A percentile compares a stretch with the other conserved stretches of the same genome.
These are phyloP conservation scores for Tyrophagus putrescentiae DNA, from an alignment of 1,140 invertebrate genomes.

Conservation along the genomic window DNA sequence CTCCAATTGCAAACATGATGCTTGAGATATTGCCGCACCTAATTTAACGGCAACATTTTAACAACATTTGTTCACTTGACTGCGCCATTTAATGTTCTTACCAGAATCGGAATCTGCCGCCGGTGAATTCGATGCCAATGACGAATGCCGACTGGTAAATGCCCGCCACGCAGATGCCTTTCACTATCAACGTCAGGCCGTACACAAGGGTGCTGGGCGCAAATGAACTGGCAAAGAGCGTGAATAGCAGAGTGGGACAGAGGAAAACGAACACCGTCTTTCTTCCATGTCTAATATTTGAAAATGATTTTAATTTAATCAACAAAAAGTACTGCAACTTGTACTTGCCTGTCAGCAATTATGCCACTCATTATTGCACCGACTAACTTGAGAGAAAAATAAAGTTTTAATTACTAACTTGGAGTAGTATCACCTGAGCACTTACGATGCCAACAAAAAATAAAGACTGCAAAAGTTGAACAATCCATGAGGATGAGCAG, in stretches of 20 bases:
- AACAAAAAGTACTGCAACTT: slow-evolving; percentile 18
- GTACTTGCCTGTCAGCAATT: slow-evolving; percentile 31
- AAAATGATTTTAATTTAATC: background rate
- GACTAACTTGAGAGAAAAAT: no score
- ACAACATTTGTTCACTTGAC: no score
- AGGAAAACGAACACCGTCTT: background rate
- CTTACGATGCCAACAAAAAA: slow-evolving; percentile 34
- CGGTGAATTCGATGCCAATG: slow-evolving; percentile 31
- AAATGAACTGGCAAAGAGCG: background rate
- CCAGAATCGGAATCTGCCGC: slow-evolving; percentile 28
- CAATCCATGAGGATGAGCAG: slow-evolving; percentile 29
- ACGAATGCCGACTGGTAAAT: slow-evolving; percentile 6
- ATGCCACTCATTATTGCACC: slow-evolving; percentile 31
- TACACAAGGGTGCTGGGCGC: background rate
- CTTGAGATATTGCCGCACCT: slow-evolving; percentile 31
- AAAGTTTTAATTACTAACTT: no score
- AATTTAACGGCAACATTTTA: no score
- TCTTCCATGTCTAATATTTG: background rate
- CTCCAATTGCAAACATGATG: slow-evolving; percentile 32
- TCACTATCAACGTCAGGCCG: background rate
- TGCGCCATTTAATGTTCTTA: no score
- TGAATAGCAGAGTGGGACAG: background rate
- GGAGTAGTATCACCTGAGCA: no score
- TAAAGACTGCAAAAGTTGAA: slow-evolving; percentile 28
- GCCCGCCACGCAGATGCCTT: slow-evolving; percentile 7